These are phyloP conservation scores for Catocala fraxini DNA, from an alignment of 2,888 invertebrate genomes.

Conservation along the genomic window DNA sequence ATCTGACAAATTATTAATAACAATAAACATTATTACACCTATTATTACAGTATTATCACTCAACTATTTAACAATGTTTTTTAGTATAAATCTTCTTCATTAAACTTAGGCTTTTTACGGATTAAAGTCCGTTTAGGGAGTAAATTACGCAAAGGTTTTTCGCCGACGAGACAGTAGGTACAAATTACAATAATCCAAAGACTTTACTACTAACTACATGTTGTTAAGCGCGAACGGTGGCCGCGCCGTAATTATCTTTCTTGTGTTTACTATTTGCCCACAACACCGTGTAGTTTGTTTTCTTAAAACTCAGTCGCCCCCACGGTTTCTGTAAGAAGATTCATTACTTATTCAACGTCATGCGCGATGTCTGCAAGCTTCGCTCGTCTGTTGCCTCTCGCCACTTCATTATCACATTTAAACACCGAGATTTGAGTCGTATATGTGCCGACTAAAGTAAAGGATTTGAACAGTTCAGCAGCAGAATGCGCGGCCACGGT, in stretches of 20 bases:
- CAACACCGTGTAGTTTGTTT: slow-evolving; percentile 56
- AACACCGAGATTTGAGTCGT: slow-evolving; percentile 64
- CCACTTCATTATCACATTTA: slow-evolving; percentile 77
- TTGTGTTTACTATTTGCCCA: slow-evolving; percentile 42
- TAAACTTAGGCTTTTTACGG: too few relatives aligned
- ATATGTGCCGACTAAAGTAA: slow-evolving; percentile 38
- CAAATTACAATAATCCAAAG: slow-evolving; percentile 4
- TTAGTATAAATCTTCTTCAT: too few relatives aligned
- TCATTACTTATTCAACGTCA: slow-evolving; percentile 78
- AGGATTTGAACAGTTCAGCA: slow-evolving; percentile 45
- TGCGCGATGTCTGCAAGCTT: slow-evolving; percentile 64
- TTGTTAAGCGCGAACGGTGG: neutral
- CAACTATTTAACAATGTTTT: too few relatives aligned
- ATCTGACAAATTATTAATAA: too few relatives aligned
- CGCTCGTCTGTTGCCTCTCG: slow-evolving; percentile 56
- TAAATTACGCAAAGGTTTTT: neutral
- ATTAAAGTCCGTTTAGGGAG: neutral
- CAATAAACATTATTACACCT: too few relatives aligned
- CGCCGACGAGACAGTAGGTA: neutral
- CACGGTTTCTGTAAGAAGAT: slow-evolving; percentile 59
- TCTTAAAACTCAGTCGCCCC: slow-evolving; percentile 57
- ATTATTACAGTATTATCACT: too few relatives aligned
- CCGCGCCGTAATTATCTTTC: slow-evolving; percentile 16
- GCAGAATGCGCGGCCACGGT: slow-evolving; percentile 40
- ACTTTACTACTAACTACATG: neutral